Evolutionary conservation across 2,113 vertebrate genomes (phyloP).

Genomic region (Petaurus breviceps): DNA sequence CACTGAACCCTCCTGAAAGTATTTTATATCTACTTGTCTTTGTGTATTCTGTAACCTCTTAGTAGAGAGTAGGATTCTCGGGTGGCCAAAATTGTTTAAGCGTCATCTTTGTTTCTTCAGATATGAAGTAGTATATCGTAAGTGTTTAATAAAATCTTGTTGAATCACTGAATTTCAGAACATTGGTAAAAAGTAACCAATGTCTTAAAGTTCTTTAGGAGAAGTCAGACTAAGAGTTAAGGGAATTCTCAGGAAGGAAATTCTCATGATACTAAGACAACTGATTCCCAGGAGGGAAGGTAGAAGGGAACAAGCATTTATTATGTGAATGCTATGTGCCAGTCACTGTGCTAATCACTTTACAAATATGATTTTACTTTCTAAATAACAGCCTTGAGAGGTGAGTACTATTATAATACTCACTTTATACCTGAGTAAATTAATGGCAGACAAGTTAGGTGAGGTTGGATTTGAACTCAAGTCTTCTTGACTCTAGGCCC

Average conservation of each 20-base stretch:
- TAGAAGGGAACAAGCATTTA: neutral
- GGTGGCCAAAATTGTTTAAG: neutral
- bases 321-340: rapidly evolving
- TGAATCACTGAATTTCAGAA: neutral
- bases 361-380: neutral
- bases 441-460: neutral
- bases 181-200: neutral
- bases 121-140: neutral
- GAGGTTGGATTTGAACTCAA: neutral
- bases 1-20: neutral
- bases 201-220: neutral
- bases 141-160: neutral
- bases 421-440: neutral
- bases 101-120: neutral
- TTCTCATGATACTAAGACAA: neutral
- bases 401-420: neutral
- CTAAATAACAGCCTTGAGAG: neutral
- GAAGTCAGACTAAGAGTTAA: neutral
- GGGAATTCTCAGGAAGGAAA: neutral
- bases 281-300: neutral
- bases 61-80: neutral
- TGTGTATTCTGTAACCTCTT: neutral
- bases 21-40: neutral
- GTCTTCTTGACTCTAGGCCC: neutral
- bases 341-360: neutral